These are phyloP conservation scores for Tenrec ecaudatus DNA, from an alignment of 2,113 vertebrate genomes.

Conservation along the genomic window DNA sequence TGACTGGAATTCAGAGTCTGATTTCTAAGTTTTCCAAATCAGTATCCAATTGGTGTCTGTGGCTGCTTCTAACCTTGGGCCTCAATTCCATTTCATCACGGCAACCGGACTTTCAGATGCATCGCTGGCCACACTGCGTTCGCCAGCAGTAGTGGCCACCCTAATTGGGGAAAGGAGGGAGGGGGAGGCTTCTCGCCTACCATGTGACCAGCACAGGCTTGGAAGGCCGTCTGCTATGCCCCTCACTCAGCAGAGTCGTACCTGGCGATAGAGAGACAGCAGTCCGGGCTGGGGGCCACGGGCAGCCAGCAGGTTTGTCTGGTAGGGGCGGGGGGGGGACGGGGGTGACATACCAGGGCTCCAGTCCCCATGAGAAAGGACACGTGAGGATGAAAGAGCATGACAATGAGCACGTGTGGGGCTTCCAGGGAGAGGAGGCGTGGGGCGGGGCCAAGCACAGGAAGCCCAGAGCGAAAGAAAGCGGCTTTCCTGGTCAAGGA, in stretches of 20 bases:
- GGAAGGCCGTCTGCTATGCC: conserved; percentile 12
- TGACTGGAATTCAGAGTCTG: conserved; percentile 74
- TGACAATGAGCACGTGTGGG: neutral
- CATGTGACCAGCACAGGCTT: conserved; percentile 17
- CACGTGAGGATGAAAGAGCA: neutral
- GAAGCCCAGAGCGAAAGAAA: neutral
- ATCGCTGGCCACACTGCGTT: conserved; percentile 16
- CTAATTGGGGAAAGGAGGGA: accelerated
- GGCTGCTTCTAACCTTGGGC: conserved; percentile 63
- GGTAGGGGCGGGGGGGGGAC: no score
- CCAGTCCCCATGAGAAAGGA: conserved; percentile 56
- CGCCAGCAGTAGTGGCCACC: neutral
- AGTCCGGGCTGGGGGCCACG: conserved; percentile 30
- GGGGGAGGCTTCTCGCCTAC: neutral
- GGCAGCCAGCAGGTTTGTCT: conserved; percentile 43
- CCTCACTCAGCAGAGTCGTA: conserved; percentile 1
- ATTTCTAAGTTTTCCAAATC: neutral
- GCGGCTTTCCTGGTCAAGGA: conserved; percentile 30
- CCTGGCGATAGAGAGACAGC: neutral
- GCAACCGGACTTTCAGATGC: conserved; percentile 32
- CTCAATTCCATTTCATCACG: conserved; percentile 74
- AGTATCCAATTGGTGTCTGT: conserved; percentile 42
- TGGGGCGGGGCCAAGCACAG: neutral
- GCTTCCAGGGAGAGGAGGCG: neutral
- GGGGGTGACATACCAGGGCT: conserved; percentile 64